These are phyloP conservation scores for Umimayanthus kanabou DNA, from an alignment of 92 coral and sea anemone species.

Conservation along the genomic window DNA sequence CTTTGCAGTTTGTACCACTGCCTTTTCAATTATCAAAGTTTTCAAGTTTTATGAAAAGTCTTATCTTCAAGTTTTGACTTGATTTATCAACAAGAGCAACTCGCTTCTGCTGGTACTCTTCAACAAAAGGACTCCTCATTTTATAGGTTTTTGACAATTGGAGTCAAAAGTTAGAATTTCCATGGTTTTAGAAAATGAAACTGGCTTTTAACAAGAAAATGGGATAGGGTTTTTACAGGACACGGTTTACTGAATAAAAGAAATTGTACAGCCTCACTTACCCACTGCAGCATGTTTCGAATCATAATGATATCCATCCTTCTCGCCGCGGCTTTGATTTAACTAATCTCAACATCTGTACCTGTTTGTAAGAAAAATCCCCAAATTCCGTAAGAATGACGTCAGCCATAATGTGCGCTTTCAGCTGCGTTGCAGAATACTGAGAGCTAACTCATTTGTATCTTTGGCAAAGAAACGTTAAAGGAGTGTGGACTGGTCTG, in stretches of 20 bases:
- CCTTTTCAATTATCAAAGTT: neutral
- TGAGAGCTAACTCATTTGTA: neutral
- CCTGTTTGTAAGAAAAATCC: slow-evolving; percentile 4
- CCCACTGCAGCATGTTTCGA: slow-evolving; percentile 16
- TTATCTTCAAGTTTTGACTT: neutral
- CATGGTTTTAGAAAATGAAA: neutral
- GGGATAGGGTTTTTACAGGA: no score
- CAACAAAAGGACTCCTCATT: neutral
- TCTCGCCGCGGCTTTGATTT: neutral
- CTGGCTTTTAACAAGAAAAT: neutral
- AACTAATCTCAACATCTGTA: neutral
- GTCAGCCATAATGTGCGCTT: slow-evolving; percentile 3
- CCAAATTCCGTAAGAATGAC: slow-evolving; percentile 29
- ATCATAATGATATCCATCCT: neutral
- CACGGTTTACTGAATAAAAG: neutral
- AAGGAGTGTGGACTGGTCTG: neutral
- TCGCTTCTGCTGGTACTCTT: neutral
- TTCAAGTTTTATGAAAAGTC: neutral
- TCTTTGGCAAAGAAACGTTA: neutral
- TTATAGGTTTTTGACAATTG: neutral
- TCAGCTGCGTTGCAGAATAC: slow-evolving; percentile 18
- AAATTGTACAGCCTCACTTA: neutral
- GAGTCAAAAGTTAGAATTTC: neutral
- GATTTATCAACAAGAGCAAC: no score
- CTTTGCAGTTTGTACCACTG: neutral